These are phyloP conservation scores for Andrena cerasifolii DNA, from an alignment of 1,140 invertebrate species.

Conservation along the genomic window DNA sequence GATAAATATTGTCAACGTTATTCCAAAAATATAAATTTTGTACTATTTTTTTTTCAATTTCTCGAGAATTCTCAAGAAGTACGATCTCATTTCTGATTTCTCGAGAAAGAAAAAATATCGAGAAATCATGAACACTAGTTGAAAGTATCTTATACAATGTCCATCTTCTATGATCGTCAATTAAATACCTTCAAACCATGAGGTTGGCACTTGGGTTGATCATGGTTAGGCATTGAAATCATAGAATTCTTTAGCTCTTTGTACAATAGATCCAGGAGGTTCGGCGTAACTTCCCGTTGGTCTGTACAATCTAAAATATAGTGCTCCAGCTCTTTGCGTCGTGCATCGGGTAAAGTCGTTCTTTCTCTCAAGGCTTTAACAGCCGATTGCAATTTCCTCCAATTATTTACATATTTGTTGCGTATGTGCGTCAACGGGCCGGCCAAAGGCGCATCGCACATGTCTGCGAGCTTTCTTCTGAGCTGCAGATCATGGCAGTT, in stretches of 20 bases:
- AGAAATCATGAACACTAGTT: too few relatives aligned
- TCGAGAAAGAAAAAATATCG: too few relatives aligned
- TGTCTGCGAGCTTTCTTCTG: slow-evolving; percentile 84
- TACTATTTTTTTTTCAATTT: too few relatives aligned
- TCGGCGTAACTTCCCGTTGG: slow-evolving; percentile 77
- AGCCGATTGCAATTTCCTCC: slow-evolving; percentile 85
- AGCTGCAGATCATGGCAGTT: slow-evolving; percentile 87
- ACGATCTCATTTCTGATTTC: too few relatives aligned
- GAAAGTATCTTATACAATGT: neutral
- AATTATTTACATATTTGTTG: slow-evolving; percentile 67
- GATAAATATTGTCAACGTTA: too few relatives aligned
- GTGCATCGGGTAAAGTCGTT: slow-evolving; percentile 82
- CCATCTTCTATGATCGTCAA: slow-evolving; percentile 16
- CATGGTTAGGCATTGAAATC: slow-evolving; percentile 13
- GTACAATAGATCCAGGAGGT: slow-evolving; percentile 80
- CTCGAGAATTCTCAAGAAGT: neutral
- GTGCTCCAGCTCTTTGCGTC: slow-evolving; percentile 82
- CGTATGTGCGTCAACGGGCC: slow-evolving; percentile 67
- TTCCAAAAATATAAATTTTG: too few relatives aligned
- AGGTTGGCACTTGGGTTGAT: slow-evolving; percentile 61
- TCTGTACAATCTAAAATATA: slow-evolving; percentile 81
- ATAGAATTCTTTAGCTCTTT: slow-evolving; percentile 65
- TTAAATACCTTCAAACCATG: slow-evolving; percentile 74
- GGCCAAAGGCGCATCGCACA: slow-evolving; percentile 86
- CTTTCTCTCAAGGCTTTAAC: slow-evolving; percentile 84